phyloP scores from a whole-genome alignment of 2,888 invertebrate genomes.

The Therioaphis trifolii region DNA sequence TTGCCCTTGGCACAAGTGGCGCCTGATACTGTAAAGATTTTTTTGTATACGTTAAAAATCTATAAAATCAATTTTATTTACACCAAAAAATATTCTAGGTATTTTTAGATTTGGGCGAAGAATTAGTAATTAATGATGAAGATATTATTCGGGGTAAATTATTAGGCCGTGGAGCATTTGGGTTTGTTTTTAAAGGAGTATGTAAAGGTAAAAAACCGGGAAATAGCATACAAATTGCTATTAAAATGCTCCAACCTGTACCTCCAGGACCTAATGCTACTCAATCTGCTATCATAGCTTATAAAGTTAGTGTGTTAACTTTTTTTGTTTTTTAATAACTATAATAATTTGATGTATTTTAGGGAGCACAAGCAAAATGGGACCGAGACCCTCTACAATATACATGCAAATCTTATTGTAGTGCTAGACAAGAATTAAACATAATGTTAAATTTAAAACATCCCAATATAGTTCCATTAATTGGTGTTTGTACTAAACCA shows the following conservation, averaged over 20 bases:
- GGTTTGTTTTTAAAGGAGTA: constrained; percentile 90
- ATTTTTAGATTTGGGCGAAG: constrained; percentile 87
- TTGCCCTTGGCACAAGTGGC: constrained; percentile 84
- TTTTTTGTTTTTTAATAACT: background rate
- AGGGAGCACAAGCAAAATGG: constrained; percentile 89
- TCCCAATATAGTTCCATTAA: constrained; percentile 90
- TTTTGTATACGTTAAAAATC: background rate
- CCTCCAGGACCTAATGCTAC: constrained; percentile 81
- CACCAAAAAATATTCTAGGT: constrained; percentile 70
- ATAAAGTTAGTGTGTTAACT: constrained; percentile 69
- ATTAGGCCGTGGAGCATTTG: constrained; percentile 96
- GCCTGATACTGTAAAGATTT: constrained; percentile 83
- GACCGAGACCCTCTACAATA: constrained; percentile 91
- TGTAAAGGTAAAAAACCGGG: constrained; percentile 73
- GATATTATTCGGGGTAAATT: constrained; percentile 81
- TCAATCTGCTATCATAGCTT: constrained; percentile 75
- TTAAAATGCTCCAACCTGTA: constrained; percentile 96
- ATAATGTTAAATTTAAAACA: constrained; percentile 88
- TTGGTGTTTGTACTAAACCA: constrained; percentile 72
- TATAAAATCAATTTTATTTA: constrained; percentile 1
- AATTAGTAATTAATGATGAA: constrained; percentile 83
- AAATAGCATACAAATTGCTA: constrained; percentile 80
- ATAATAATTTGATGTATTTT: constrained; percentile 37
- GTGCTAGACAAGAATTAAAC: constrained; percentile 92
- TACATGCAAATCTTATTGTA: constrained; percentile 96